A percentile compares a stretch with the other conserved stretches of the same genome.
Conservation (phyloP, 2,888 invertebrate species). For the Phrixothrix hirtus region DNA sequence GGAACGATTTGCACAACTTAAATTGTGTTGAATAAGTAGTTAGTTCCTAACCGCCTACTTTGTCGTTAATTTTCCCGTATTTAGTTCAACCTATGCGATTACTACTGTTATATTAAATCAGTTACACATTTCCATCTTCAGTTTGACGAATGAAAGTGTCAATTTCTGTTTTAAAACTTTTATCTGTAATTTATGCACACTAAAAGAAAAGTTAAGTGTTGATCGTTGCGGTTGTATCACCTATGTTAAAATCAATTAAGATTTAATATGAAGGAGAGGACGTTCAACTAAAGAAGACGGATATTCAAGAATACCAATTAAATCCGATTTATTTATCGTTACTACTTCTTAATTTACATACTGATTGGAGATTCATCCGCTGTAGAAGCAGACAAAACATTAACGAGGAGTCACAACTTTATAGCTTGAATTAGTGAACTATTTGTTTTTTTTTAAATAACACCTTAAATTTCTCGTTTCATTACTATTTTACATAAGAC, state of each 20-base stretch:
- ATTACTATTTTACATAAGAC: slow-evolving; percentile 10
- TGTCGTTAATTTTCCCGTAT: slow-evolving; percentile 29
- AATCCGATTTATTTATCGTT: slow-evolving; percentile 25
- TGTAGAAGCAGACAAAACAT: slow-evolving; percentile 17
- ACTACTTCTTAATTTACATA: slow-evolving; percentile 24
- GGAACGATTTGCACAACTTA: slow-evolving; percentile 32
- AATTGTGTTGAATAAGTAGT: slow-evolving; percentile 31
- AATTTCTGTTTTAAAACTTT: no score
- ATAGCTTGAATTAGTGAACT: slow-evolving; percentile 21
- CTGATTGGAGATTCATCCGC: slow-evolving; percentile 16
- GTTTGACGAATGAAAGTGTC: no score
- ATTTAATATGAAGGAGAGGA: slow-evolving; percentile 23
- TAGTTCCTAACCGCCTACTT: slow-evolving; percentile 25
- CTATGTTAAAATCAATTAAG: no score
- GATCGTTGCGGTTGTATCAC: no score
- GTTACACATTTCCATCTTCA: no score
- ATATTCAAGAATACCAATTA: slow-evolving; percentile 23
- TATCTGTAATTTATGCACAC: no score
- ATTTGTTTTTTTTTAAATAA: slow-evolving; percentile 17
- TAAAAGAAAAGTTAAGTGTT: no score
- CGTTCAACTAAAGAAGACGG: slow-evolving; percentile 18
- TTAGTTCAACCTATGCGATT: slow-evolving; percentile 12
- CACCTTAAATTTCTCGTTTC: slow-evolving; percentile 9
- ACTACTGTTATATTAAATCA: no score
- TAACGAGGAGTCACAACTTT: slow-evolving; percentile 15